A percentile compares a stretch with the other conserved stretches of the same genome.
phyloP scores from a whole-genome alignment of 2,888 invertebrate genomes.

The Sceliomorpha sp. region DNA sequence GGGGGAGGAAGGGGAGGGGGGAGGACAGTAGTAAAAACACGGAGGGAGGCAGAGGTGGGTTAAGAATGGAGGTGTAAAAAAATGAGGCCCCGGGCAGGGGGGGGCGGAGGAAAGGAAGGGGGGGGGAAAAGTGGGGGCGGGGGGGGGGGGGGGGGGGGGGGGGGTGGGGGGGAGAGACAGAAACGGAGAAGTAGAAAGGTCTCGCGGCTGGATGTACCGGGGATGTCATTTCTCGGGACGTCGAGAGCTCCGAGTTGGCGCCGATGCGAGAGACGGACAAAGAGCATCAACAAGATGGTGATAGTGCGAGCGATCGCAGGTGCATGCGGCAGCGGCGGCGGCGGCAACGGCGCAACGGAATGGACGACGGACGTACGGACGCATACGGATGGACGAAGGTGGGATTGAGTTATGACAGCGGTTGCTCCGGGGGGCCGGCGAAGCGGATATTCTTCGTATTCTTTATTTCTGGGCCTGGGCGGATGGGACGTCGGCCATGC shows the following conservation, averaged over 20 bases:
- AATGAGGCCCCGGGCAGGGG: too few species aligned
- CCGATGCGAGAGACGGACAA: constrained; percentile 39
- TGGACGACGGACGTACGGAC: constrained; percentile 58
- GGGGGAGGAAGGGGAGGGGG: not conserved
- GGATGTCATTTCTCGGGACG: constrained; percentile 52
- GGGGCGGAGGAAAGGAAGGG: too few species aligned
- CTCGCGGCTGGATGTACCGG: constrained; percentile 4
- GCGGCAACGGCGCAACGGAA: constrained; percentile 65
- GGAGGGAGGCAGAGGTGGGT: not conserved
- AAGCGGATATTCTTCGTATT: constrained; percentile 78
- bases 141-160: too few species aligned
- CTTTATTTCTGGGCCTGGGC: constrained; percentile 74
- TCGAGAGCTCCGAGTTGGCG: constrained; percentile 55
- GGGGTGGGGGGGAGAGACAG: not conserved
- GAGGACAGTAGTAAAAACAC: too few species aligned
- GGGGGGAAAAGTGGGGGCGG: not conserved
- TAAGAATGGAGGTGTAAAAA: too few species aligned
- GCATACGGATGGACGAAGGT: constrained; percentile 74
- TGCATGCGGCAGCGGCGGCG: constrained; percentile 64
- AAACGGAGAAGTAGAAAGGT: constrained; percentile 1
- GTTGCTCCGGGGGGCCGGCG: constrained; percentile 79
- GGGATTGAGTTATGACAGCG: constrained; percentile 81
- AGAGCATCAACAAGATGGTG: constrained; percentile 23
- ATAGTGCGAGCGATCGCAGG: constrained; percentile 56
- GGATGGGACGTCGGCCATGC: constrained; percentile 78